Base-by-base conservation (phyloP, 1,140 invertebrate species). In the Cheumatopsyche charites region DNA sequence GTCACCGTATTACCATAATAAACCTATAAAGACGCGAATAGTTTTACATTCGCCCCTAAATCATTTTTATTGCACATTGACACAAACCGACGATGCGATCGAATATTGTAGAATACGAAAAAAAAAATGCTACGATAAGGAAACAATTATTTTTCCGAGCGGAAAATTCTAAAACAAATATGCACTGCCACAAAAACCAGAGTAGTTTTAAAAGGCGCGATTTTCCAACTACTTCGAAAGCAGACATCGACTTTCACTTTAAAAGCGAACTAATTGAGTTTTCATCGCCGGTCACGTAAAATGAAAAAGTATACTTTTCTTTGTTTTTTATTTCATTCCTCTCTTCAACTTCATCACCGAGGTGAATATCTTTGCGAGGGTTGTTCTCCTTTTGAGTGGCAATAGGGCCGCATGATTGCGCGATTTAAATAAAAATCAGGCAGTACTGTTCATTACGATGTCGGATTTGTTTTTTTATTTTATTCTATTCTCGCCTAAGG, bases 61-160 rank as follows among this genome's bases (percentile, higher is more conserved):
- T 73, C 71, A 63, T 62, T 63, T 67, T 73, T 68, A 73, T 73
- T 52, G 43, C 42, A 23, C 63, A 73, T 73, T 69, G 71, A 72
- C 63, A 62, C 36, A 67, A 45, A 12, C 36, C 25, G 41, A 7
- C 23, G 47, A 36, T 4, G 29, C 29, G 29, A 36, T 9, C 29
- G 29, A 36, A 36, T n/a, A n/a, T 9, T 36, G 29, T 4, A 36
- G 9, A 36, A 36, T 36, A 36, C 29, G 3, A 36, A 36, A 36
- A 36, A 36, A 36, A 36, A 36, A 3, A 36, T 36, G 29, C 9
- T 4, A 36, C 3, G 9, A 36, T 36, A 3, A 36, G 29, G 29
- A 36, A 36, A 36, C 29, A 9, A 36, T 36, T 36, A 36, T 36
- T 36, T 36, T 36, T 9, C 29, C 3, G 3, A 3, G 3, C 3